Percentiles rank a stretch among this genome's conserved stretches.
phyloP scores from a whole-genome alignment of 2,888 invertebrate species.

The Mylabris sibirica region DNA sequence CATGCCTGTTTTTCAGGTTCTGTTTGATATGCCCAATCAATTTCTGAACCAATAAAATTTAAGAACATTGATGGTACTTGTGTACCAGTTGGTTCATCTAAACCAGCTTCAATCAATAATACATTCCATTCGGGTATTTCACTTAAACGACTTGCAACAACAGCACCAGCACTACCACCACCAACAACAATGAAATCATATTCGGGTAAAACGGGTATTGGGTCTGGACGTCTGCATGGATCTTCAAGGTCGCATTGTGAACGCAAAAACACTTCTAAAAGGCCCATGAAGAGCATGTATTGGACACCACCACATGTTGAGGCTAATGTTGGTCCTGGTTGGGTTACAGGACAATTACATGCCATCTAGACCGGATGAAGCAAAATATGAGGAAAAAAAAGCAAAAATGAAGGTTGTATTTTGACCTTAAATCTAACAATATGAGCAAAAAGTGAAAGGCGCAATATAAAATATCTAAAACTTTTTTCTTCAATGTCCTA shows the following conservation, averaged over 20 bases:
- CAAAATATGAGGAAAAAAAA: background rate
- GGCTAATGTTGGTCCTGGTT: slow-evolving; percentile 83
- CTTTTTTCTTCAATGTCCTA: background rate
- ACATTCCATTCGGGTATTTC: slow-evolving; percentile 79
- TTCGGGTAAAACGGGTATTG: slow-evolving; percentile 66
- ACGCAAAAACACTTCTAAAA: slow-evolving; percentile 83
- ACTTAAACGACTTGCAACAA: slow-evolving; percentile 74
- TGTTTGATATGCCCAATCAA: slow-evolving; percentile 88
- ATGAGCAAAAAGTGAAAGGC: background rate
- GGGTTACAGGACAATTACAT: slow-evolving; percentile 83
- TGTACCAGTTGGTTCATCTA: slow-evolving; percentile 86
- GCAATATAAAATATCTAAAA: background rate
- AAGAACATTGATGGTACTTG: slow-evolving; percentile 91
- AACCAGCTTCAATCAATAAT: slow-evolving; percentile 77
- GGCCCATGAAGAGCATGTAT: slow-evolving; percentile 90
- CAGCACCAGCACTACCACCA: slow-evolving; percentile 76
- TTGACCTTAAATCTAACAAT: background rate
- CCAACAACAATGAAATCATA: slow-evolving; percentile 82
- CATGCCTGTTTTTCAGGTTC: slow-evolving; percentile 83
- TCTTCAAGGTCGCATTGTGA: slow-evolving; percentile 89
- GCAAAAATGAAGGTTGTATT: background rate
- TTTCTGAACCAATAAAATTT: slow-evolving; percentile 84
- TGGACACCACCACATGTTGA: slow-evolving; percentile 84
- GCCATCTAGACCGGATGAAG: slow-evolving; percentile 59
- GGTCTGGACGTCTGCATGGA: slow-evolving; percentile 79